Evolutionary conservation across 2,888 invertebrate genomes (phyloP), one percentile per base, ranked within the genome.

Genomic region (Agonopterix subpropinquella): DNA sequence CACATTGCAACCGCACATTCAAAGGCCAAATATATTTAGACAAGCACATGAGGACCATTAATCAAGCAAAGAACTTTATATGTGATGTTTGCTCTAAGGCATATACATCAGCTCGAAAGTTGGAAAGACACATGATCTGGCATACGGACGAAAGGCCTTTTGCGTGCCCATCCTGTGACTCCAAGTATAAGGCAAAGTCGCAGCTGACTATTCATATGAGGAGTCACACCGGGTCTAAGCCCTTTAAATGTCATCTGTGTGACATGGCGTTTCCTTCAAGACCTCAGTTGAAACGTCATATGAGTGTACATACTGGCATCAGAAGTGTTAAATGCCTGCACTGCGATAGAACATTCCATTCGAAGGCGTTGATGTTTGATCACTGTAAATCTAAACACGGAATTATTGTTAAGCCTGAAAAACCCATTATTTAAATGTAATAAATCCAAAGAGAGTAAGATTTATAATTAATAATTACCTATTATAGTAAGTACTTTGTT

Each of bases 111-210:
- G 50, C 54, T 2, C 49, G 52, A 2, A 35, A 44, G 0, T 58
- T 80, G n/a, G 66, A 63, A n/a, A 42, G 44, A 2, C 80, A 80
- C 43, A 63, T 67, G 65, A 62, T 69, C 43, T 73, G 65, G 67
- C 80, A 81, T 45, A 63, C 64, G 1, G 67, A 64, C 0, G 68
- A 70, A 10, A 57, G 69, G 10, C 79, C 79, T 0, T 62, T 58
- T 43, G 49, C 45, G 0, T 81, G 80, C 50, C 55, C 69, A 28
- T 41, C 67, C 0, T 81, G 80, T 49, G 70, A 67, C 0, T 42
- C 49, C 2, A 64, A 64, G 11, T 80, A 68, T 47, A 80, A 79
- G 56, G 59, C 62, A 0, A 79, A 73, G 46, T 44, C 58, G 2
- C 58, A 65, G 1, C 53, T 80, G 11, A 67, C 54, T 11, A 46